A percentile compares a stretch with the other conserved stretches of the same genome.
These are phyloP conservation scores for Phania funesta DNA, from an alignment of 2,888 invertebrate genomes.

Conservation along the genomic window DNA sequence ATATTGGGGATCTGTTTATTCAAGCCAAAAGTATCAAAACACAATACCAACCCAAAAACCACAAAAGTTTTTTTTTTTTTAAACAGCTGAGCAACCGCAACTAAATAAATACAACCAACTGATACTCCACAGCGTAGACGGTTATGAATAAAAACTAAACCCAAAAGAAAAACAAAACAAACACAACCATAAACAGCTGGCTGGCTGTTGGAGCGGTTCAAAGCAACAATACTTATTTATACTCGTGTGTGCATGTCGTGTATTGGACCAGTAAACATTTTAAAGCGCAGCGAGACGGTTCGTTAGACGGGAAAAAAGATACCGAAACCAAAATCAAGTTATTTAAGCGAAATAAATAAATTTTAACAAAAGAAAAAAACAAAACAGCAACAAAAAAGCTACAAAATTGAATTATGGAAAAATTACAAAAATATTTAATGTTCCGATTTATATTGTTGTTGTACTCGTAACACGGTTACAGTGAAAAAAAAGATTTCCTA, in stretches of 20 bases:
- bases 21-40: neutral
- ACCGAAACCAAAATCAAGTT: neutral
- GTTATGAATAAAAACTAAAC: neutral
- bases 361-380: slow-evolving; percentile 1
- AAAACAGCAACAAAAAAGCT: neutral
- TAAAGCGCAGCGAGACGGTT: slow-evolving; percentile 74
- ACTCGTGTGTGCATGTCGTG: slow-evolving; percentile 66
- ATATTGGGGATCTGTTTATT: neutral
- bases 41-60: slow-evolving; percentile 4
- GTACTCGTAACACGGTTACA: slow-evolving; percentile 8
- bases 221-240: too few species aligned
- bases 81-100: neutral
- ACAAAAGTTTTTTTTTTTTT: too few species aligned
- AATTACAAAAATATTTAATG: neutral
- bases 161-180: slow-evolving; percentile 12
- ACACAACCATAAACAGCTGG: slow-evolving; percentile 43
- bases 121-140: neutral
- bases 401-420: slow-evolving; percentile 9
- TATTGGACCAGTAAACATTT: slow-evolving; percentile 73
- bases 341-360: neutral
- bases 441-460: slow-evolving; percentile 18
- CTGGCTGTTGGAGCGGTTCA: slow-evolving; percentile 15
- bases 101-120: neutral
- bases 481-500: slow-evolving; percentile 35
- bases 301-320: slow-evolving; percentile 42